phyloP scores from a whole-genome alignment of 2,888 invertebrate species.

The Prosapia bicincta region DNA sequence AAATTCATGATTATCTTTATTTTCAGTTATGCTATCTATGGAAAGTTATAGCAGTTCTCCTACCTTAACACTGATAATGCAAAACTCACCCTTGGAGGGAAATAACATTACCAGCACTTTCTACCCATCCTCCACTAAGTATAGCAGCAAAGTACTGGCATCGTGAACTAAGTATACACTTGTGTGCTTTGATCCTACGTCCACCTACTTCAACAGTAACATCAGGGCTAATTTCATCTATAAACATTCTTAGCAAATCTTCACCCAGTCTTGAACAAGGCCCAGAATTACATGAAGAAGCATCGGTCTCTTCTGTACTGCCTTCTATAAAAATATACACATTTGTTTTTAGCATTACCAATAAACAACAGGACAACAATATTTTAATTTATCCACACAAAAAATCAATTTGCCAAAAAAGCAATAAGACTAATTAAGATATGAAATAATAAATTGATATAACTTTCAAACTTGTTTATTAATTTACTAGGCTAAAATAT shows the following conservation, averaged over 20 bases:
- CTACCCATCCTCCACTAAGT: conserved; percentile 81
- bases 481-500: too few relatives aligned
- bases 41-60: too few relatives aligned
- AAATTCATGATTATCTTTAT: too few relatives aligned
- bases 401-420: background rate
- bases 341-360: too few relatives aligned
- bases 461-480: too few relatives aligned
- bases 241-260: conserved; percentile 85
- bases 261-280: conserved; percentile 70
- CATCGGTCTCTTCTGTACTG: conserved; percentile 46
- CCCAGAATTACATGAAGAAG: conserved; percentile 44
- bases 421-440: background rate
- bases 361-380: background rate
- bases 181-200: conserved; percentile 80
- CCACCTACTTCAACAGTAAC: conserved; percentile 82
- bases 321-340: conserved; percentile 23
- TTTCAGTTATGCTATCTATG: too few relatives aligned
- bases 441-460: too few relatives aligned
- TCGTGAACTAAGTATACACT: conserved; percentile 85
- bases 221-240: conserved; percentile 87
- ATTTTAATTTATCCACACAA: conserved; percentile 1
- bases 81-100: conserved; percentile 69
- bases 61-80: background rate
- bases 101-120: conserved; percentile 75
- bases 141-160: conserved; percentile 93